phyloP scores from a whole-genome alignment of 2,888 invertebrate genomes.

The Sphaerophoria rueppellii region DNA sequence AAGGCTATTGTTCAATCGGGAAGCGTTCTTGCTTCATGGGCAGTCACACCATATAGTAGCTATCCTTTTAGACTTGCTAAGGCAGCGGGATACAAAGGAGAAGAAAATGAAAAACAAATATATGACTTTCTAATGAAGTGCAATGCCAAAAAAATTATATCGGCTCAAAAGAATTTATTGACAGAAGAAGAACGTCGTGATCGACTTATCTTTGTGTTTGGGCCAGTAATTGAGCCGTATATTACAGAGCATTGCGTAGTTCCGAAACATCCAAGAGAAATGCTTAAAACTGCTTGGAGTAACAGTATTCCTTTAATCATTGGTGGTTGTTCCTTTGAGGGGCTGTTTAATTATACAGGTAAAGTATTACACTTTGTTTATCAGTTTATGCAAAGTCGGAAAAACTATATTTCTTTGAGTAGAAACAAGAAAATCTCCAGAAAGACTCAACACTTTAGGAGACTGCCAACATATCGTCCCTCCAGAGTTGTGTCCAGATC shows the following conservation, averaged over 20 bases:
- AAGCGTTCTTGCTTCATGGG: slow-evolving; percentile 77
- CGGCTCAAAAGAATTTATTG: slow-evolving; percentile 77
- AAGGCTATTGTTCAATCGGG: slow-evolving; percentile 81
- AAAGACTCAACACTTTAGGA: slow-evolving; percentile 75
- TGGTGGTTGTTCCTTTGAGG: slow-evolving; percentile 80
- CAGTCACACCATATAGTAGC: slow-evolving; percentile 75
- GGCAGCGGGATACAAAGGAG: slow-evolving; percentile 79
- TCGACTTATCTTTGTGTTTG: slow-evolving; percentile 78
- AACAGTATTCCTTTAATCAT: slow-evolving; percentile 80
- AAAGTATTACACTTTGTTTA: background rate
- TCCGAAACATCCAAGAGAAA: slow-evolving; percentile 78
- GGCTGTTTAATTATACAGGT: slow-evolving; percentile 78
- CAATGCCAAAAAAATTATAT: slow-evolving; percentile 77
- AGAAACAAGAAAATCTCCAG: slow-evolving; percentile 75
- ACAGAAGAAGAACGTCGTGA: slow-evolving; percentile 77
- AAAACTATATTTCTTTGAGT: background rate
- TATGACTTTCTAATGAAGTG: slow-evolving; percentile 79
- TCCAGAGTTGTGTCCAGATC: slow-evolving; percentile 75
- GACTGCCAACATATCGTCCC: slow-evolving; percentile 76
- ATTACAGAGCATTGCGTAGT: slow-evolving; percentile 79
- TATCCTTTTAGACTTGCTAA: slow-evolving; percentile 79
- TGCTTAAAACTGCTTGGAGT: slow-evolving; percentile 80
- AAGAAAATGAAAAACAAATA: slow-evolving; percentile 80
- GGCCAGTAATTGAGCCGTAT: slow-evolving; percentile 80
- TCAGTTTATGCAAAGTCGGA: too few relatives aligned